These are phyloP conservation scores for Melanargia galathea DNA, from an alignment of 2,888 invertebrate species.

Conservation along the genomic window DNA sequence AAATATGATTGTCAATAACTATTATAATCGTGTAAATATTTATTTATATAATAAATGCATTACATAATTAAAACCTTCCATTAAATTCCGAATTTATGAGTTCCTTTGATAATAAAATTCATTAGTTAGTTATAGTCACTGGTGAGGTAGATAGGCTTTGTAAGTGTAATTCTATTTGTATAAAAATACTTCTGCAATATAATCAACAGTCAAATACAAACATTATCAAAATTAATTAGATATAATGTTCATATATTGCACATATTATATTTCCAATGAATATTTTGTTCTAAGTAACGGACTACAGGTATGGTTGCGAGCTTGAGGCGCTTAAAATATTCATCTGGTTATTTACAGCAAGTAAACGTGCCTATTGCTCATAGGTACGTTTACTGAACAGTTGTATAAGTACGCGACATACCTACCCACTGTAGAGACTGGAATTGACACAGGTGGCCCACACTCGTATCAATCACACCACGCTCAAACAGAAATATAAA, in stretches of 20 bases:
- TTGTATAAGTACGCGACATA: not conserved
- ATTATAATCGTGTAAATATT: slow-evolving; percentile 26
- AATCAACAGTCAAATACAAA: slow-evolving; percentile 80
- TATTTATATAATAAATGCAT: slow-evolving; percentile 29
- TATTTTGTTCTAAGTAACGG: slow-evolving; percentile 52
- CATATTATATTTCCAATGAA: slow-evolving; percentile 52
- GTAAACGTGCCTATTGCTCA: too few relatives aligned
- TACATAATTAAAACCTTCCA: slow-evolving; percentile 20
- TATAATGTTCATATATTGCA: slow-evolving; percentile 75
- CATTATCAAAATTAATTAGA: slow-evolving; percentile 77
- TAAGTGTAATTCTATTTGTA: slow-evolving; percentile 72
- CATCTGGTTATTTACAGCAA: slow-evolving; percentile 36
- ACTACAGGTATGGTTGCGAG: slow-evolving; percentile 45
- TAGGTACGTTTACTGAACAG: not conserved
- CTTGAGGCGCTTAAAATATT: slow-evolving; percentile 47
- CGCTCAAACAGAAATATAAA: slow-evolving; percentile 24
- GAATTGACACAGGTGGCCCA: not conserved
- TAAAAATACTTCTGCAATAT: slow-evolving; percentile 82
- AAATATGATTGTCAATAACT: slow-evolving; percentile 15
- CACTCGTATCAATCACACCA: not conserved
- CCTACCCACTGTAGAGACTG: not conserved
- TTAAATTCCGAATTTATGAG: slow-evolving; percentile 27
- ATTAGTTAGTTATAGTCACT: slow-evolving; percentile 54
- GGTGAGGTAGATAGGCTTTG: slow-evolving; percentile 78
- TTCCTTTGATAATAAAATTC: slow-evolving; percentile 33